These are phyloP conservation scores for Pyrgus malvae DNA, from an alignment of 2,888 invertebrate species.

Conservation along the genomic window DNA sequence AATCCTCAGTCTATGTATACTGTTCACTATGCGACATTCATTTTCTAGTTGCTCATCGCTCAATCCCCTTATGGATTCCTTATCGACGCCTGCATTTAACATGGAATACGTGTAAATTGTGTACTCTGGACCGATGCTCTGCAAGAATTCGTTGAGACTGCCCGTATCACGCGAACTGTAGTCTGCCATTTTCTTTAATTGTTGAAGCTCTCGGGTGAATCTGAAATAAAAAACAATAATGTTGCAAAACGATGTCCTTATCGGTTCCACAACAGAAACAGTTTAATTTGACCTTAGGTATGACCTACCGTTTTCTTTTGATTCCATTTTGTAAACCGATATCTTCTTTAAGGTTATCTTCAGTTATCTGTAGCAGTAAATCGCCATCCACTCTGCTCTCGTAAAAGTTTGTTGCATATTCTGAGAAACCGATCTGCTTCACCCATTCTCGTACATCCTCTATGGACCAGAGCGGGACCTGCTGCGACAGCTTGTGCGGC, in stretches of 20 bases:
- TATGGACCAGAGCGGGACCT: conserved; percentile 98
- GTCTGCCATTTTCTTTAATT: conserved; percentile 97
- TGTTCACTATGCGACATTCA: conserved; percentile 96
- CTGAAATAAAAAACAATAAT: conserved; percentile 60
- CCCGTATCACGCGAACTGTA: conserved; percentile 96
- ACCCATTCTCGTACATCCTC: conserved; percentile 99
- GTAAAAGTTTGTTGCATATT: conserved; percentile 91
- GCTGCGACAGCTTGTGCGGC: conserved; percentile 98
- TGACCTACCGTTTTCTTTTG: conserved; percentile 90
- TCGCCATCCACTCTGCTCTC: conserved; percentile 98
- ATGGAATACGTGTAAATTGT: conserved; percentile 98
- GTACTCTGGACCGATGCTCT: conserved; percentile 92
- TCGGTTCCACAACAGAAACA: too few species aligned
- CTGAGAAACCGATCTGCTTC: conserved; percentile 96
- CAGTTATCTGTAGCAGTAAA: conserved; percentile 93
- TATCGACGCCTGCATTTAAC: conserved; percentile 97
- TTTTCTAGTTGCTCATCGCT: conserved; percentile 95
- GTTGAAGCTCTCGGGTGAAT: conserved; percentile 95
- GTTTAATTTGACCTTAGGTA: neutral
- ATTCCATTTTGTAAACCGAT: conserved; percentile 97
- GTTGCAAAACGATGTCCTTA: too few species aligned
- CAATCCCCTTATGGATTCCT: conserved; percentile 90
- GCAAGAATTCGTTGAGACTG: conserved; percentile 93
- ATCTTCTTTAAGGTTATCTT: conserved; percentile 95
- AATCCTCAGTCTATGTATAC: conserved; percentile 96